These are phyloP conservation scores for Charaxes varanes DNA, from an alignment of 1,140 invertebrate genomes.

Conservation along the genomic window DNA sequence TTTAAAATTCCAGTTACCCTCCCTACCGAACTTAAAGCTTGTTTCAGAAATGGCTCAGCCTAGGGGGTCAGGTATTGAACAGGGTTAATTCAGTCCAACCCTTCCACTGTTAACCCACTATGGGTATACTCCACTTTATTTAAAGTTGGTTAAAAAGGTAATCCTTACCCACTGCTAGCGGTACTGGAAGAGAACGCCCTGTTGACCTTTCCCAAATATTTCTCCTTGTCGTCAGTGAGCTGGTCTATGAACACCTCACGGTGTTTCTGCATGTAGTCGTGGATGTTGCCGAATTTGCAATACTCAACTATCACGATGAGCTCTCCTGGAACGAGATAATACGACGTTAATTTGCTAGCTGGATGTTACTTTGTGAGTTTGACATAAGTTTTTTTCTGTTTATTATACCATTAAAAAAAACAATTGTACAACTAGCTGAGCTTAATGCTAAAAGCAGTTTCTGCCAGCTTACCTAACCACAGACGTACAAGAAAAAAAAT, in stretches of 20 bases:
- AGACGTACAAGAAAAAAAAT: too few species aligned
- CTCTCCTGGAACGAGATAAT: conserved; percentile 79
- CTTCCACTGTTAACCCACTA: too few species aligned
- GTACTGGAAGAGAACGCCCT: conserved; percentile 71
- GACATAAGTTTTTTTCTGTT: conserved; percentile 8
- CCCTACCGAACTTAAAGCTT: too few species aligned
- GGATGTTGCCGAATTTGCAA: conserved; percentile 92
- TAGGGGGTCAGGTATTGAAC: too few species aligned
- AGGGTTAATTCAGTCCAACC: too few species aligned
- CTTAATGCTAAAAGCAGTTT: too few species aligned
- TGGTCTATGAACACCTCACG: conserved; percentile 87
- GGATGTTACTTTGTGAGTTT: too few species aligned
- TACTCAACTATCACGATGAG: conserved; percentile 95
- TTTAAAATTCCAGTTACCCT: too few species aligned
- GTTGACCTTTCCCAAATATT: conserved; percentile 76
- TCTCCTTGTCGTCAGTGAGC: conserved; percentile 82
- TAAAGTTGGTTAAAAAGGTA: not conserved
- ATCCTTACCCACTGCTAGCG: conserved; percentile 70
- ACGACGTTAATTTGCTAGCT: not conserved
- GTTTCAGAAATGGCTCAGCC: too few species aligned
- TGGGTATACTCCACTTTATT: too few species aligned
- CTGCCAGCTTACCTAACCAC: too few species aligned
- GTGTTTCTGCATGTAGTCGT: conserved; percentile 88
- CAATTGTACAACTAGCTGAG: too few species aligned
- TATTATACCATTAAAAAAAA: conserved; percentile 4